Evolutionary conservation across 1,140 invertebrate genomes (phyloP), one percentile per base, ranked within the genome.

Genomic region (Adoxophyes honmai): DNA sequence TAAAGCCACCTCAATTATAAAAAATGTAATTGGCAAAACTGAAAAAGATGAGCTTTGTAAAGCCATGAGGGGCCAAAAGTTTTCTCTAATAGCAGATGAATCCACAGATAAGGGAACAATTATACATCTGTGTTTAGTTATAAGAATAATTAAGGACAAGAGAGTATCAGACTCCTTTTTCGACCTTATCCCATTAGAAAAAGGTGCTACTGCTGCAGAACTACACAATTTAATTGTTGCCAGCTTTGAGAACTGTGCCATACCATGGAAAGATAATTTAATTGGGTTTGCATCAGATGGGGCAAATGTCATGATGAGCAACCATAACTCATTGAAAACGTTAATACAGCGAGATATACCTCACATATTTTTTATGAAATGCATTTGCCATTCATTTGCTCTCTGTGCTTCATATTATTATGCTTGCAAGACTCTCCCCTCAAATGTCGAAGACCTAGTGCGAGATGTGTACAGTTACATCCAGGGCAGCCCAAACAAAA

Each of bases 251-350:
- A 33, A 48, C 68, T 18, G 33, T 34, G 33, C 33, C 33, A 85
- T 85, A 62, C 75, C 82, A 13, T 79, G 75, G 52, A 66, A 75
- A 70, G 7, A 34, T 8, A 81, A 87, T 58, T 61, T 88, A 54
- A 67, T 88, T 16, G 83, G 81, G 13, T 88, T 83, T 78, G 78
- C 74, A 5, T 68, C 70, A 28, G 84, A 88, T 75, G 76, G 81
- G 8, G 76, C 81, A 4, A 87, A 78, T 48, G 70, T 70, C 11
- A 88, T 86, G 79, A 64, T 86, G 16, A 81, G 78, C 10, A 34
- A 18, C 4, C 16, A 79, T 38, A 65, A 88, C 57, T 88, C 80
- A 35, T 36, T 81, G 44, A 16, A 59, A 2, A 68, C 59, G 6
- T 35, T 57, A 18, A 60, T 82, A 9, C 59, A 66, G 54, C 60